Evolutionary conservation across 2,888 invertebrate genomes (phyloP).

Genomic region (Sthenelais limicola): DNA sequence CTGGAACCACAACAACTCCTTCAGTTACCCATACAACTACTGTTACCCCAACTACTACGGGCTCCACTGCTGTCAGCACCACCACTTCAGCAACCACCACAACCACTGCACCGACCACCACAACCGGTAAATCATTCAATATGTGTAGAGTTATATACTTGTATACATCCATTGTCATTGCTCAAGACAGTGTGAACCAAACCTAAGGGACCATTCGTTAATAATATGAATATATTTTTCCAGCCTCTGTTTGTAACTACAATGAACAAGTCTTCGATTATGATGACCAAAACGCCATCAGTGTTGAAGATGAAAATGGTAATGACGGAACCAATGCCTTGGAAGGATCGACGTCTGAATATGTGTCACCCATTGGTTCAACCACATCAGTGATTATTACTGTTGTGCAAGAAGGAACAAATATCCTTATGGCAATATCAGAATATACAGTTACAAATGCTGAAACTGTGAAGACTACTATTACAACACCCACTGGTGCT

Average conservation of each 20-base stretch:
- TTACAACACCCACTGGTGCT: background rate
- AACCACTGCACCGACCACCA: background rate
- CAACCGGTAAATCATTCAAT: background rate
- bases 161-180: too few species aligned
- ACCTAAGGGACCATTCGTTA: too few species aligned
- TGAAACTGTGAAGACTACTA: background rate
- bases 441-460: slow-evolving; percentile 17
- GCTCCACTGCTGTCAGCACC: background rate
- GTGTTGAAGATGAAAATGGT: background rate
- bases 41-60: background rate
- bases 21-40: background rate
- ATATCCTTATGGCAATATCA: slow-evolving; percentile 10
- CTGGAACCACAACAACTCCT: slow-evolving; percentile 23
- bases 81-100: background rate
- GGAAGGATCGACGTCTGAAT: slow-evolving; percentile 1
- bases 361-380: background rate
- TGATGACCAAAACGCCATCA: background rate
- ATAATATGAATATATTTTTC: background rate
- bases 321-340: slow-evolving; percentile 8
- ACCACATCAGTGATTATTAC: background rate
- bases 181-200: too few species aligned
- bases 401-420: background rate
- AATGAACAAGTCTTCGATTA: slow-evolving; percentile 17
- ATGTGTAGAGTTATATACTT: too few species aligned
- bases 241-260: background rate